Base-by-base conservation (phyloP, 2,113 vertebrate genomes). In the Nestor notabilis region DNA sequence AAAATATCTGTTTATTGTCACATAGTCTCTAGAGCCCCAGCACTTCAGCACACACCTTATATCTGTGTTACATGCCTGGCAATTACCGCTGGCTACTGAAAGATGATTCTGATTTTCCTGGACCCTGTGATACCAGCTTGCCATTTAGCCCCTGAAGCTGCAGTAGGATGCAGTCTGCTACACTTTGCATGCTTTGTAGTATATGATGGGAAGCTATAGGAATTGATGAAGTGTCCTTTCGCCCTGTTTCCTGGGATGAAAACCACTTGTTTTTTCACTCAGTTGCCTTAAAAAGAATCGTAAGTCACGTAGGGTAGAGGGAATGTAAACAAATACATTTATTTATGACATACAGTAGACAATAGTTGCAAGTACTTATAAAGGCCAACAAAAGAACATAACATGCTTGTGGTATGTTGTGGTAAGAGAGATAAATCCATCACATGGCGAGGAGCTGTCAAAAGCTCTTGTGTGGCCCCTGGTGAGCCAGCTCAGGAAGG, bases 11-110 rank as follows among this genome's bases (percentile, higher is more conserved):
- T 78, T 72, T 70, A 50, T 17, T 18, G 29, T 47, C 75, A 41
- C 50, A 20, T 1, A 41, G 33, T 61, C 3, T 28, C 29, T 60
- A 27, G 52, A 81, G 33, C 16, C 16, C 9, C 41, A 41, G 41
- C 46, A n/a, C 16, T 66, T 65, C 49, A 83, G 28, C 35, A n/a
- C 0, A 2, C 0, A 1, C 13, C 39, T 58, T 43, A 35, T 10
- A 8, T 27, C 14, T 70, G 18, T 74, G 24, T 35, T 58, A 16
- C 46, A 10, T 33, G 17, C 33, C 27, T 29, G 53, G n/a, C 25
- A 47, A n/a, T 43, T 82, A 33, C 49, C 46, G 19, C 41, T 61
- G 63, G 46, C 43, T 78, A 18, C 46, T 61, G 66, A 71, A 76
- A 66, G 43, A 14, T 6, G 10, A 25, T 56, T 47, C 31, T 35